These are phyloP conservation scores for Phaethon lepturus DNA, from an alignment of 2,113 vertebrate species.

Conservation along the genomic window DNA sequence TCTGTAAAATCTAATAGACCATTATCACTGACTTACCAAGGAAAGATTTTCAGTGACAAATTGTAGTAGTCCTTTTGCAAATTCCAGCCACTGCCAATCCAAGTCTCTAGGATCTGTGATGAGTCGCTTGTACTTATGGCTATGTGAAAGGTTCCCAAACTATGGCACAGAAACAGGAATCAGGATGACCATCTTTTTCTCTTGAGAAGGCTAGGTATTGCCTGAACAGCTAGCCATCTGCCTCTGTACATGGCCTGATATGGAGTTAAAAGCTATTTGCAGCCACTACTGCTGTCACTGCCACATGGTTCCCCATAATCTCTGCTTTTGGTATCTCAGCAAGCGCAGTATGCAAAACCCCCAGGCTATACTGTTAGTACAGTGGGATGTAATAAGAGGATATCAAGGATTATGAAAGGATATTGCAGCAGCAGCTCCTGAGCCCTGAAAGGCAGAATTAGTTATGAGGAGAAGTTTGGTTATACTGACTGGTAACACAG, in stretches of 20 bases:
- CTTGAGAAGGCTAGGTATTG: neutral
- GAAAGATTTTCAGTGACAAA: neutral
- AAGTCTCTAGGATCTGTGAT: neutral
- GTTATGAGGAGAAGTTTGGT: neutral
- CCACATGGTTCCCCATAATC: neutral
- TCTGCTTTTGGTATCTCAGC: neutral
- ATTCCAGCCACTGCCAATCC: neutral
- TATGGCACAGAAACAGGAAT: neutral
- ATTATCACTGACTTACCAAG: neutral
- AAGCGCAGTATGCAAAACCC: neutral
- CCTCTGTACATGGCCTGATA: neutral
- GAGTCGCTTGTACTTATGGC: neutral
- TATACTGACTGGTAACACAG: neutral
- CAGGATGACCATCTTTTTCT: neutral
- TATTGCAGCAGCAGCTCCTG: neutral
- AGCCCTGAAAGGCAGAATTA: neutral
- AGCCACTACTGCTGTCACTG: neutral
- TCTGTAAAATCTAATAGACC: neutral
- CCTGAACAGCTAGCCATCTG: constrained; percentile 6
- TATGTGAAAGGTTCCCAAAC: neutral
- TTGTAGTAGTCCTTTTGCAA: neutral
- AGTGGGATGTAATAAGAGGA: neutral
- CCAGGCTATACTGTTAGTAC: neutral
- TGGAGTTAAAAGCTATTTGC: neutral
- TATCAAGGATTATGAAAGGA: neutral